Evolutionary conservation across 2,888 invertebrate genomes (phyloP).

Genomic region (Serrognathus titanus): DNA sequence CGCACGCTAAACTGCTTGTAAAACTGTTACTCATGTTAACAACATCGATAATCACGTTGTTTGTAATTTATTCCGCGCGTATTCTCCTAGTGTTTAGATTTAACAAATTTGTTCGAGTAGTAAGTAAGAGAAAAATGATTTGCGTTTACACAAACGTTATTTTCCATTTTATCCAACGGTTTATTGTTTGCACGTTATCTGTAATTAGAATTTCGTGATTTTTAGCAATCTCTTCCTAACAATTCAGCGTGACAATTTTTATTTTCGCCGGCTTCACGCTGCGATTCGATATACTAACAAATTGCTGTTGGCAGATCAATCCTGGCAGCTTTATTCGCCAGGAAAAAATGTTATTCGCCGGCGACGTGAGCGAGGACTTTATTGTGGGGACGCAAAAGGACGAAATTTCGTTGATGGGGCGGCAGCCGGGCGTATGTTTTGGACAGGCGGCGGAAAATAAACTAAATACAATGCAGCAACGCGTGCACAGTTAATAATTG

Average conservation of each 20-base stretch:
- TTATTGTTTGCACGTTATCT: not conserved
- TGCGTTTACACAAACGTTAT: no score
- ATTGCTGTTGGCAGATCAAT: conserved; percentile 46
- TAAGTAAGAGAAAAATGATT: no score
- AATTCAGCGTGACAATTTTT: conserved; percentile 31
- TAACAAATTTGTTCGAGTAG: no score
- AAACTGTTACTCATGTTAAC: conserved; percentile 22
- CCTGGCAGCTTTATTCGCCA: conserved; percentile 33
- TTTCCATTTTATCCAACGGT: not conserved
- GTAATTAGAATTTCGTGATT: not conserved
- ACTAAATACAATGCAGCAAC: conserved; percentile 34
- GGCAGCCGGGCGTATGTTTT: conserved; percentile 32
- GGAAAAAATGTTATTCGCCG: conserved; percentile 33
- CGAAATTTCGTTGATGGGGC: conserved; percentile 24
- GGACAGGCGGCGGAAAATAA: conserved; percentile 37
- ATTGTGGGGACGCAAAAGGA: conserved; percentile 27
- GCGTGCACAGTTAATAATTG: conserved; percentile 37
- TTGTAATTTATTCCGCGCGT: conserved; percentile 19
- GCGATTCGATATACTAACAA: conserved; percentile 39
- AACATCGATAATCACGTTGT: conserved; percentile 20
- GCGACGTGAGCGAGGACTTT: conserved; percentile 25
- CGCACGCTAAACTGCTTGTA: conserved; percentile 19
- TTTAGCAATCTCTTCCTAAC: conserved; percentile 1
- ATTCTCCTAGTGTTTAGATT: not conserved
- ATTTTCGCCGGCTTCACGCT: conserved; percentile 35